A percentile compares a stretch with the other conserved stretches of the same genome.
phyloP scores from a whole-genome alignment of 64 coral and sea anemone species.

The Orbicella faveolata region DNA sequence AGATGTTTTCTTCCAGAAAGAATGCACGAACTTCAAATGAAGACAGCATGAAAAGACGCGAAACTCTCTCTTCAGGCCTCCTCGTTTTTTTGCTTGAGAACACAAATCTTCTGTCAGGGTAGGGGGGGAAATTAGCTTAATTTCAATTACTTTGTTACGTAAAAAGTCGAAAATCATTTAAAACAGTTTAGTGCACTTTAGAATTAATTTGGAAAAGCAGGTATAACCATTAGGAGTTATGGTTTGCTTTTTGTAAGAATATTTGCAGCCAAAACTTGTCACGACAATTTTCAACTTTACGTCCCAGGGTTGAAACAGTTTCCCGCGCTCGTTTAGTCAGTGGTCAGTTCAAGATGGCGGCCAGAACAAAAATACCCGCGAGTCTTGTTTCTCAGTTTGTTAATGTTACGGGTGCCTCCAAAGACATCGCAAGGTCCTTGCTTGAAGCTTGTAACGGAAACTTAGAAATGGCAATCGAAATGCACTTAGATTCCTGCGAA shows the following conservation, averaged over 20 bases:
- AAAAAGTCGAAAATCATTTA: background rate
- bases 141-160: conserved; percentile 12
- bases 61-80: conserved; percentile 23
- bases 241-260: background rate
- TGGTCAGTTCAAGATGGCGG: conserved; percentile 84
- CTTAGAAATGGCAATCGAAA: conserved; percentile 98
- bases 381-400: conserved; percentile 83
- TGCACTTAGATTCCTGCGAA: conserved; percentile 89
- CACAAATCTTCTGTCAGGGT: background rate
- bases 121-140: background rate
- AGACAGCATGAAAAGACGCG: background rate
- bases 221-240: background rate
- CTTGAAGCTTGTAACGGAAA: conserved; percentile 96
- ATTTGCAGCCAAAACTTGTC: background rate
- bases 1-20: conserved; percentile 1
- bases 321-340: conserved; percentile 52
- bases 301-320: background rate
- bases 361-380: conserved; percentile 49
- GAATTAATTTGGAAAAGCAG: background rate
- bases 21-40: background rate
- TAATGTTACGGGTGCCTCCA: conserved; percentile 84
- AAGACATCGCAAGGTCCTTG: conserved; percentile 71
- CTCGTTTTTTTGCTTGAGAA: background rate
- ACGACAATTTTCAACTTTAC: background rate
- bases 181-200: background rate